Conservation (phyloP, 2,888 invertebrate species). For the Zygothrica quintamaculata region DNA sequence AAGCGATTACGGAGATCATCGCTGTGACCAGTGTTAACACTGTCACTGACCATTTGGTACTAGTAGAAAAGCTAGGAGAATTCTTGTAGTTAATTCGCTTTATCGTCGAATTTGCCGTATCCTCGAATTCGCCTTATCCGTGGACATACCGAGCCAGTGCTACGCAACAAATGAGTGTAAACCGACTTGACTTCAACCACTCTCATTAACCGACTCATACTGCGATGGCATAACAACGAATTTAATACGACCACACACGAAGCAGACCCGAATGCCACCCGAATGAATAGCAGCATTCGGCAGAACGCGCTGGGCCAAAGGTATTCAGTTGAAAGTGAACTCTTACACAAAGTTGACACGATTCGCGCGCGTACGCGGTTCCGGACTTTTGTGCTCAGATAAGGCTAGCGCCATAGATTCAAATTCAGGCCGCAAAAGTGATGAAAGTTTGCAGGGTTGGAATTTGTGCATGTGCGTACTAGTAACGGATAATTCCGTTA, state of each 20-base stretch:
- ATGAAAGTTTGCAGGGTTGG: slow-evolving; percentile 1
- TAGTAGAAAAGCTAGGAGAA: no score
- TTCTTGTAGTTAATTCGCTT: not conserved
- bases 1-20: no score
- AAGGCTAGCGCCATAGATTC: slow-evolving; percentile 16
- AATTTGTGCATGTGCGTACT: slow-evolving; percentile 6
- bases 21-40: no score
- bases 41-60: no score
- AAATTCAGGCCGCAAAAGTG: slow-evolving; percentile 9
- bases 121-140: slow-evolving; percentile 33
- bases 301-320: slow-evolving; percentile 71
- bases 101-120: not conserved
- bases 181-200: slow-evolving; percentile 1
- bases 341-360: slow-evolving; percentile 83
- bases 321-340: slow-evolving; percentile 84
- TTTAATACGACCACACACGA: slow-evolving; percentile 35
- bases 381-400: slow-evolving; percentile 19
- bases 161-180: slow-evolving; percentile 29
- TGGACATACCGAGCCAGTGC: slow-evolving; percentile 6
- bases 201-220: slow-evolving; percentile 18
- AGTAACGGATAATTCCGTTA: not conserved
- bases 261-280: slow-evolving; percentile 25
- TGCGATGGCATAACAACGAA: slow-evolving; percentile 28
- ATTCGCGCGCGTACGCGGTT: slow-evolving; percentile 77
- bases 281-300: slow-evolving; percentile 44